phyloP scores from a whole-genome alignment of 1,140 invertebrate genomes.

The Aphelinus certus region DNA sequence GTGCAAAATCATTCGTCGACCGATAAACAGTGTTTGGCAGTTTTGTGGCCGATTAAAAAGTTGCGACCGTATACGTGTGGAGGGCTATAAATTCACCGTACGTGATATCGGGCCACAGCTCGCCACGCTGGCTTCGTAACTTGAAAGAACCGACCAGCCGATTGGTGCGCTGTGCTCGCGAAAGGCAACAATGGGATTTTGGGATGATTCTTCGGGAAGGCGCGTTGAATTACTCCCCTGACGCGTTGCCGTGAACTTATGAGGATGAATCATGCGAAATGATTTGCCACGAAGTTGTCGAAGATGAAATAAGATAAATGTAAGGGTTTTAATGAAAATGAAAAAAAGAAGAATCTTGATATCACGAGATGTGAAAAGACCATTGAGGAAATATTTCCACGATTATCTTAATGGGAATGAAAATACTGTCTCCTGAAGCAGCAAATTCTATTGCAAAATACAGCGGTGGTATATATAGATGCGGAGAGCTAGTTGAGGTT shows the following conservation, averaged over 20 bases:
- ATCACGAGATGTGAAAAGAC: too few species aligned
- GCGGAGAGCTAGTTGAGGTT: too few species aligned
- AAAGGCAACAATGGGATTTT: conserved; percentile 54
- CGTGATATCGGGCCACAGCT: conserved; percentile 63
- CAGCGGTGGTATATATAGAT: too few species aligned
- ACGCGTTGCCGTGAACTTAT: conserved; percentile 3
- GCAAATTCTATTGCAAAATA: too few species aligned
- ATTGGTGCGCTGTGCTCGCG: conserved; percentile 61
- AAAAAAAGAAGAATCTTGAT: too few species aligned
- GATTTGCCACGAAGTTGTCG: too few species aligned
- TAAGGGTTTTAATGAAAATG: too few species aligned
- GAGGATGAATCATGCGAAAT: too few species aligned
- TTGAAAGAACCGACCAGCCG: conserved; percentile 59
- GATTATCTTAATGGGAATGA: too few species aligned
- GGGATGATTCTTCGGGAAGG: conserved; percentile 50
- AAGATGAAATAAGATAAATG: too few species aligned
- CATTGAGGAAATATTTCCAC: too few species aligned
- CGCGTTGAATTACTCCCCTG: not conserved
- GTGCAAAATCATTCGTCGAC: conserved; percentile 44
- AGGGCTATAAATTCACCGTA: conserved; percentile 55
- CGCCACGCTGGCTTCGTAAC: conserved; percentile 62
- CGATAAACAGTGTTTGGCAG: conserved; percentile 64
- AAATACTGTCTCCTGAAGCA: too few species aligned
- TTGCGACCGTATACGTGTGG: conserved; percentile 48
- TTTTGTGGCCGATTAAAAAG: conserved; percentile 42